A percentile compares a stretch with the other conserved stretches of the same genome.
phyloP scores from a whole-genome alignment of 92 coral and sea anemone genomes.

The Desmophyllum pertusum region DNA sequence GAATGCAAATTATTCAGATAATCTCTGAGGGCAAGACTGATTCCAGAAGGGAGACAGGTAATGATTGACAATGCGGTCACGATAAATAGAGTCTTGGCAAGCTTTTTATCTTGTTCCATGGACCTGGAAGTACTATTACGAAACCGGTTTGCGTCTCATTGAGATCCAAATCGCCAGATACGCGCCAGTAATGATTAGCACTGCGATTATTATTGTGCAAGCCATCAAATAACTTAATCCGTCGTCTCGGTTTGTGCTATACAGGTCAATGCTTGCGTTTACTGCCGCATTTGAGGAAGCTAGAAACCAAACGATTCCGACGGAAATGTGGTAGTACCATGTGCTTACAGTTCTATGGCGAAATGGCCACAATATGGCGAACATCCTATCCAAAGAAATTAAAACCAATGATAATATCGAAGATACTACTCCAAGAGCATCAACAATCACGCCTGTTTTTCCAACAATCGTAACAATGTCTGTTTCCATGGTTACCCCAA shows the following conservation, averaged over 20 bases:
- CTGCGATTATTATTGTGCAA: background rate
- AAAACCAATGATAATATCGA: background rate
- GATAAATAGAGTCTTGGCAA: background rate
- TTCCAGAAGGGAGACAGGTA: background rate
- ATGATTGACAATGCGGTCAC: conserved; percentile 18
- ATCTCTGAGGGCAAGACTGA: background rate
- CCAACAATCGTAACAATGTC: background rate
- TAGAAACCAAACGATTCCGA: conserved; percentile 1
- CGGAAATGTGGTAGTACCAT: conserved; percentile 2
- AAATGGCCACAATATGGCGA: too few species aligned
- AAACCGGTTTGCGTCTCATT: background rate
- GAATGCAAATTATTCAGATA: background rate
- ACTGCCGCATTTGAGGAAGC: background rate
- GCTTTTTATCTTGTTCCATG: background rate
- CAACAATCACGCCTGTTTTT: background rate
- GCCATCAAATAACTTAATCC: background rate
- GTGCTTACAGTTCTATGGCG: background rate
- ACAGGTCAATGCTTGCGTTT: background rate
- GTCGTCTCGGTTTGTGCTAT: background rate
- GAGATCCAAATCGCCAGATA: too few species aligned
- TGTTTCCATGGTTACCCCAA: background rate
- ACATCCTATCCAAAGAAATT: conserved; percentile 15
- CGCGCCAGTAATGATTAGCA: too few species aligned
- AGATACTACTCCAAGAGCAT: background rate
- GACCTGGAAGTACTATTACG: background rate